These are phyloP conservation scores for Nyctibius grandis DNA, from an alignment of 2,797 vertebrate species.

Conservation along the genomic window DNA sequence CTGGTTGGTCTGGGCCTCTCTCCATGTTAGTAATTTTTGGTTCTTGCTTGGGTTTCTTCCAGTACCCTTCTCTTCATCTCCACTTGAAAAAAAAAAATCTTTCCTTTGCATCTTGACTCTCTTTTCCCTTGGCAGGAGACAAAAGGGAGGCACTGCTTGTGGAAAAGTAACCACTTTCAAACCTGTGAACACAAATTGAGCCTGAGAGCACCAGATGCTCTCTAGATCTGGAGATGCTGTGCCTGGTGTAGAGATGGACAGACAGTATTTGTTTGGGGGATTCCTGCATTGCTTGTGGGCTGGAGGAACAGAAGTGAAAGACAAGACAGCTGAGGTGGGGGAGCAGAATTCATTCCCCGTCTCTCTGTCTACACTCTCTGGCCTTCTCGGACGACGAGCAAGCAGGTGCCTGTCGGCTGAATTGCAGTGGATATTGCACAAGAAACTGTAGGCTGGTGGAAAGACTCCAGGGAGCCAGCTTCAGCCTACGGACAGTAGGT, in stretches of 20 bases:
- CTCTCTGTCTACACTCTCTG: not conserved
- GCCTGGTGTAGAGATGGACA: not conserved
- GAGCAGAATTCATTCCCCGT: not conserved
- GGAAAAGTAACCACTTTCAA: not conserved
- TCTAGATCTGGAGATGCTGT: not conserved
- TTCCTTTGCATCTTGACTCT: constrained; percentile 6
- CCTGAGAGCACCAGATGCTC: not conserved
- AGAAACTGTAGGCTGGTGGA: constrained; percentile 57
- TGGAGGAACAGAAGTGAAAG: not conserved
- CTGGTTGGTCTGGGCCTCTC: not conserved
- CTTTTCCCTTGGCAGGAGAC: not conserved
- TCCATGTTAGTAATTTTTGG: not conserved
- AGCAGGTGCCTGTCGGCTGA: constrained; percentile 40
- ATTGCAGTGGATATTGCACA: constrained; percentile 44
- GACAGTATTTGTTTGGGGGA: not conserved
- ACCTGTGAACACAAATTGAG: not conserved
- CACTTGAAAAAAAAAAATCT: not conserved
- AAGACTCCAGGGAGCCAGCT: constrained; percentile 51
- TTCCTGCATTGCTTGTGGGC: not conserved
- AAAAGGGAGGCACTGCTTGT: not conserved
- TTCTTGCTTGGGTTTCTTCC: constrained; percentile 12
- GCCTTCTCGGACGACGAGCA: not conserved
- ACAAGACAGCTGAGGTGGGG: not conserved
- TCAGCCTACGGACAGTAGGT: constrained; percentile 54
- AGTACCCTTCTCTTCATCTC: constrained; percentile 15